Conservation (phyloP, 2,113 vertebrate genomes). For the Vulpes vulpes region DNA sequence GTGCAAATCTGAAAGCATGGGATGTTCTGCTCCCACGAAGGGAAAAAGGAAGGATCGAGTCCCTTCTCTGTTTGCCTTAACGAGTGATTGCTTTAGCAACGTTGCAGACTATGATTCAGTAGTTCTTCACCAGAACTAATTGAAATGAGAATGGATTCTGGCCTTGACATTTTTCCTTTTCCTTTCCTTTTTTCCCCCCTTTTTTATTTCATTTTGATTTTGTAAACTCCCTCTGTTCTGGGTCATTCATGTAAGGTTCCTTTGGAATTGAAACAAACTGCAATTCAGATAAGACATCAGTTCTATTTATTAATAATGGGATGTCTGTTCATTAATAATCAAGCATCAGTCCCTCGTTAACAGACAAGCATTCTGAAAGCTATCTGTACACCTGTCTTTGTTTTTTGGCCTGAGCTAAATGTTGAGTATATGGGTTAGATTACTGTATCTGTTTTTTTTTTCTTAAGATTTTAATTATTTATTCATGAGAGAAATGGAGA, state of each 20-base stretch:
- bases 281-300: not conserved
- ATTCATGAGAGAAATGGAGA: no score
- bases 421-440: not conserved
- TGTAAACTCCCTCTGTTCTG: conserved; percentile 42
- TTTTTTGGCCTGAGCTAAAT: not conserved
- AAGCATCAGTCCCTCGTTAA: not conserved
- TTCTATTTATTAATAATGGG: not conserved
- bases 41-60: not conserved
- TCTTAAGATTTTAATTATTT: no score
- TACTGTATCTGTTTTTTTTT: not conserved
- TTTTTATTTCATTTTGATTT: conserved; percentile 18
- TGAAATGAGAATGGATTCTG: conserved; percentile 53
- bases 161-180: conserved; percentile 61
- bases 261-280: conserved; percentile 51
- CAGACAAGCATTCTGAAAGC: not conserved
- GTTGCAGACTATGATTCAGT: not conserved
- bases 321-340: not conserved
- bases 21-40: not conserved
- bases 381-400: not conserved
- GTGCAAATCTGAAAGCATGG: not conserved
- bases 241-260: conserved; percentile 18
- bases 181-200: not conserved
- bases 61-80: not conserved
- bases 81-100: not conserved
- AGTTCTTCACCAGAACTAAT: not conserved